Evolutionary conservation across 2,888 invertebrate species (phyloP), one percentile per base, ranked within the genome.

Genomic region (Seira sanloemensis): DNA sequence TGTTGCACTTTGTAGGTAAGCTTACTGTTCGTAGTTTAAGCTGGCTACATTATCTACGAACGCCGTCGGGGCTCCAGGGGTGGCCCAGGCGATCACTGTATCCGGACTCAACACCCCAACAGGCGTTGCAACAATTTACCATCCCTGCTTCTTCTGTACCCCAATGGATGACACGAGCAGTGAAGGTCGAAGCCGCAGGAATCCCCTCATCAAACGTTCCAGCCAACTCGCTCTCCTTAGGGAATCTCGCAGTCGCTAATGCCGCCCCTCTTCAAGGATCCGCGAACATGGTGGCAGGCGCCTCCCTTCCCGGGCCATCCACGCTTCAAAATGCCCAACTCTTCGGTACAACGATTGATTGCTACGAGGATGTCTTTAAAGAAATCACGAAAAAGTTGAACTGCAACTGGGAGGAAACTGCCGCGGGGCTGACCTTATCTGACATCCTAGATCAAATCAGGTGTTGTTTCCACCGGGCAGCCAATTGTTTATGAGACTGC

Each of bases 341-440:
- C 12, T 74, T 86, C 2, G 77, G 78, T 9, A 37, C 37, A 7
- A 67, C 78, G 0, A 86, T 86, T 21, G 87, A 87, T 74, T 87
- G 86, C 25, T 94, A 96, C 92, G 96, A 96, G 92, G 96, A 96
- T 91, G 96, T 96, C 95, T 96, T 96, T 91, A 97, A 97, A 92
- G 97, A 97, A 93, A 97, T 97, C 91, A 97, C 97, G 87, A 94
- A 96, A 91, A 97, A 97, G 92, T 93, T 97, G 89, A 37, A 12
- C 12, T 37, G 37, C 12, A 97, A 97, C 92, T 97, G 97, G 87
- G 96, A 96, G 91, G 96, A 97, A 58, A 37, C 37, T 4, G 86
- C 88, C 7, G 97, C 96, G 88, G 96, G 96, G 92, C 96, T 96
- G 67, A 86, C 88, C 9, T 81, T 89, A 66, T 84, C 87, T 5